Evolutionary conservation across 2,888 invertebrate genomes (phyloP), one percentile per base, ranked within the genome.

Genomic region (Biston betularia): DNA sequence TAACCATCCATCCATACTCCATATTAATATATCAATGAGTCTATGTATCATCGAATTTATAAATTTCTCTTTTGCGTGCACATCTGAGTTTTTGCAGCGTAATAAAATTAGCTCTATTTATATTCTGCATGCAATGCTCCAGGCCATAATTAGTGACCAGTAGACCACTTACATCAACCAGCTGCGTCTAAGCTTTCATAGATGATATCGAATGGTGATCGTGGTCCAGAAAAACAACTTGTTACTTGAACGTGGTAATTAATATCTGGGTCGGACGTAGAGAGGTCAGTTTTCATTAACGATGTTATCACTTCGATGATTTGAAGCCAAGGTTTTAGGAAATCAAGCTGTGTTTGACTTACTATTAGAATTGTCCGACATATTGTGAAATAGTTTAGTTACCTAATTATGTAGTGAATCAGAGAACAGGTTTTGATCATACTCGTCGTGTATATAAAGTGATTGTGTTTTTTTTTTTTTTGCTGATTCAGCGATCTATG

Each of bases 261-360:
- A 82, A 77, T 80, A 89, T 84, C 82, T 89, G 76, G 86, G 87
- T 88, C 90, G 90, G 92, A 90, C 86, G 88, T 85, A 82, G 85
- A 85, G 85, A 91, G 92, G 92, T 88, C 90, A 87, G 79, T 86
- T 85, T 85, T 87, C 88, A 90, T 89, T 88, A 88, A 86, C 87
- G 81, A 79, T 83, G 84, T 87, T 90, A 89, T 88, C 87, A 83
- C 79, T 81, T 73, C 77, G 81, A 85, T 86, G 85, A 88, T 86
- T 88, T 82, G 81, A 74, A 80, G 73, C 79, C 89, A 89, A 89
- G 91, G 90, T 79, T 88, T 85, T 85, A 87, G 84, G 86, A 88
- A 89, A 85, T 82, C 77, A 74, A 70, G 71, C 70, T 60, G 49
- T 68, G 63, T 73, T 71, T 71, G 70, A 68, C 67, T 73, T 69